phyloP scores from a whole-genome alignment of 2,797 vertebrate genomes.

The Helarctos malayanus region DNA sequence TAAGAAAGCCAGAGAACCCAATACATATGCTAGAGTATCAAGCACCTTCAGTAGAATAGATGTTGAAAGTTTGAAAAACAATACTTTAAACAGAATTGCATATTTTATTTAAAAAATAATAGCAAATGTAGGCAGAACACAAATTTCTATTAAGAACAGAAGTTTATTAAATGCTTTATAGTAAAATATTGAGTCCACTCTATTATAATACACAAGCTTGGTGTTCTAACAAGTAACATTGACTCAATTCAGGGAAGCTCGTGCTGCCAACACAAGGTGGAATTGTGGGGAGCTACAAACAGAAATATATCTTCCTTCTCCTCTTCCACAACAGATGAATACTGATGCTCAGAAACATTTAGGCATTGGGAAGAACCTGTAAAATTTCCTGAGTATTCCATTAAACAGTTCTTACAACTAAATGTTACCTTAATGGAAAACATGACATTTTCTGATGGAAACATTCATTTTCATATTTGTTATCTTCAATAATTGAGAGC shows the following conservation, averaged over 20 bases:
- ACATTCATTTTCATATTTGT: constrained; percentile 67
- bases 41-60: neutral
- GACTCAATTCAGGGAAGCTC: constrained; percentile 80
- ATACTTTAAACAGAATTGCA: constrained; percentile 70
- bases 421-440: constrained; percentile 73
- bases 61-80: neutral
- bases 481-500: constrained; percentile 71
- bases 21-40: neutral
- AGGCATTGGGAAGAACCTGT: constrained; percentile 81
- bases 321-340: constrained; percentile 63
- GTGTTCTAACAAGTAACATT: constrained; percentile 88
- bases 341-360: constrained; percentile 76
- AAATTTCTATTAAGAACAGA: constrained; percentile 85
- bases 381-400: constrained; percentile 90
- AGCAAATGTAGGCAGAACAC: constrained; percentile 91
- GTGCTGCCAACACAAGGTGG: constrained; percentile 71
- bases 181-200: constrained; percentile 92
- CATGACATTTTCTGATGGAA: constrained; percentile 62
- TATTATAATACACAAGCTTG: constrained; percentile 89
- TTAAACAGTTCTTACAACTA: constrained; percentile 65
- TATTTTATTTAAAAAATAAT: constrained; percentile 90
- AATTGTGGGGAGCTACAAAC: constrained; percentile 45
- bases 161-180: constrained; percentile 91
- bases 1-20: neutral
- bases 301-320: constrained; percentile 61